Conservation (phyloP, 2,888 invertebrate species). For the Drosophila mercatorum region DNA sequence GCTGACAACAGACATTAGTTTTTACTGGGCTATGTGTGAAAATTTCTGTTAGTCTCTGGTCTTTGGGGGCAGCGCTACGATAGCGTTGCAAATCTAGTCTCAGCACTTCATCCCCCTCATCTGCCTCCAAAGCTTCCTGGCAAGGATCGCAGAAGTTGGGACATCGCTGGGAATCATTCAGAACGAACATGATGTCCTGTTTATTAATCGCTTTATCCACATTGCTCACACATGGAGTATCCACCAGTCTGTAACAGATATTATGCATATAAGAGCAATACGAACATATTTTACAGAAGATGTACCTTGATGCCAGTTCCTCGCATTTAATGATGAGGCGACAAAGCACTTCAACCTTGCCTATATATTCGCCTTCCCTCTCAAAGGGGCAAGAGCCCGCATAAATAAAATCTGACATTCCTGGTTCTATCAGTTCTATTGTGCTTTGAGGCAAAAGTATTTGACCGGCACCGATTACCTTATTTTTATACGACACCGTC, state of each 20-base stretch:
- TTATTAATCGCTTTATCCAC: constrained; percentile 38
- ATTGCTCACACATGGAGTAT: constrained; percentile 10
- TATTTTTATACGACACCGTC: constrained; percentile 48
- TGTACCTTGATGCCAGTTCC: constrained; percentile 40
- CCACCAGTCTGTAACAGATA: not conserved
- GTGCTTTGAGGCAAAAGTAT: constrained; percentile 62
- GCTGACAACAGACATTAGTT: constrained; percentile 62
- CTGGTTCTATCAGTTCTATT: constrained; percentile 50
- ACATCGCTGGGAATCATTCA: constrained; percentile 64
- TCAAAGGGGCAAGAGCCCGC: constrained; percentile 54
- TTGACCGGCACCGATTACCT: constrained; percentile 60
- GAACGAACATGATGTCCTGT: constrained; percentile 74
- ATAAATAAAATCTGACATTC: constrained; percentile 61
- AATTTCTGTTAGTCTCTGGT: constrained; percentile 44
- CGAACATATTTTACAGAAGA: not conserved
- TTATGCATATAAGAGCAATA: not conserved
- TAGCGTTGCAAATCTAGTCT: constrained; percentile 77
- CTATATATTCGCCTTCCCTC: constrained; percentile 46
- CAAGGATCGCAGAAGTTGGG: constrained; percentile 57
- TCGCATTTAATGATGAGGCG: constrained; percentile 73
- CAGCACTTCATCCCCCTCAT: constrained; percentile 57
- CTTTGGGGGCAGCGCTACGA: constrained; percentile 55
- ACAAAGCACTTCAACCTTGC: constrained; percentile 63
- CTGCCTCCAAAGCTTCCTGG: constrained; percentile 23
- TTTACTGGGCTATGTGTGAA: constrained; percentile 40